Conservation (phyloP, 2,888 invertebrate genomes). For the Sipunculus nudus region DNA sequence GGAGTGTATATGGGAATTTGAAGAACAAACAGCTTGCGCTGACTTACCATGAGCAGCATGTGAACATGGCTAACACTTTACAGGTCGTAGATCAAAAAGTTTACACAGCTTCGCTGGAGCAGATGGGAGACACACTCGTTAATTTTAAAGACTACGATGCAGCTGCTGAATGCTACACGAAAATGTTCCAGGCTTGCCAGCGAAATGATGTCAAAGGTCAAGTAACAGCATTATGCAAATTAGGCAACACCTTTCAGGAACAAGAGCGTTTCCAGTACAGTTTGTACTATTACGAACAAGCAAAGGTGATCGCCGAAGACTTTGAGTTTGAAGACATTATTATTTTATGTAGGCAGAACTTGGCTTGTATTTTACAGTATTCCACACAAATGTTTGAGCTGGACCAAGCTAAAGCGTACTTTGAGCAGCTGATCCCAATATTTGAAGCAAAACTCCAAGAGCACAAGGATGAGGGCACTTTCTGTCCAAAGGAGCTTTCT, state of each 20-base stretch:
- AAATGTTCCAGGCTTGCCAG: conserved; percentile 13
- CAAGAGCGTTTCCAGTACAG: conserved; percentile 51
- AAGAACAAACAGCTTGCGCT: conserved; percentile 52
- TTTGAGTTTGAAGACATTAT: conserved; percentile 48
- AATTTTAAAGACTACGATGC: conserved; percentile 48
- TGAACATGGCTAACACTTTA: conserved; percentile 46
- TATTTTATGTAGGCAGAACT: conserved; percentile 53
- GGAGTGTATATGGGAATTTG: conserved; percentile 55
- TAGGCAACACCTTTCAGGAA: conserved; percentile 51
- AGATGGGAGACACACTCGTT: conserved; percentile 57
- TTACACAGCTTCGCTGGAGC: conserved; percentile 52
- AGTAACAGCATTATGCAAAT: conserved; percentile 51
- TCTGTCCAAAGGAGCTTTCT: conserved; percentile 50
- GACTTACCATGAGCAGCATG: conserved; percentile 57
- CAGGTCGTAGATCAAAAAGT: conserved; percentile 44
- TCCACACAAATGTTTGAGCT: conserved; percentile 55
- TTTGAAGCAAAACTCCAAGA: conserved; percentile 31
- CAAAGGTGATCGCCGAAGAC: conserved; percentile 38
- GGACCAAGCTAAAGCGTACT: conserved; percentile 52
- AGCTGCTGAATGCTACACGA: conserved; percentile 37
- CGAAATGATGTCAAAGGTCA: conserved; percentile 26
- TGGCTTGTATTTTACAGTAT: conserved; percentile 54
- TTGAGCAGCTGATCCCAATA: conserved; percentile 46
- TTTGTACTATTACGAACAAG: conserved; percentile 53
- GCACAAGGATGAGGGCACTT: conserved; percentile 52